A percentile compares a stretch with the other conserved stretches of the same genome.
Evolutionary conservation across 2,113 vertebrate species (phyloP).

Genomic region (Eubucco bourcierii): DNA sequence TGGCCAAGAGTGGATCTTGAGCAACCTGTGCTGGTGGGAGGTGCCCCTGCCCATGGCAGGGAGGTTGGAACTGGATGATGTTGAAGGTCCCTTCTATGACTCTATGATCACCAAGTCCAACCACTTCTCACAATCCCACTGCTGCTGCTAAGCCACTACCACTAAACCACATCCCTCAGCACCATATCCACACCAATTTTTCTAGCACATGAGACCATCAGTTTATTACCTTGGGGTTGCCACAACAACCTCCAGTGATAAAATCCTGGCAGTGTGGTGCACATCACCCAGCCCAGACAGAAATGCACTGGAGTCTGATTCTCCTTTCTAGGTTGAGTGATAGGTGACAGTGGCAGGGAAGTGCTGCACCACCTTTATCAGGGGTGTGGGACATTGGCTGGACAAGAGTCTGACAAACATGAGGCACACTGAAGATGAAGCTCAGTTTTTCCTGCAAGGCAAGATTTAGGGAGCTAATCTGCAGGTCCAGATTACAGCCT

Average conservation of each 20-base stretch:
- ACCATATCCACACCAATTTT: not conserved
- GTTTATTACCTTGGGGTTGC: not conserved
- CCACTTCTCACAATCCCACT: no score
- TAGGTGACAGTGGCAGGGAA: not conserved
- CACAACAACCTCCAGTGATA: not conserved
- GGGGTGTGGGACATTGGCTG: accelerated
- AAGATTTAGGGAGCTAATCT: not conserved
- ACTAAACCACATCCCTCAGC: no score
- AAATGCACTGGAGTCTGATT: not conserved
- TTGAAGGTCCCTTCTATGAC: no score
- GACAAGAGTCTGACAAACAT: not conserved
- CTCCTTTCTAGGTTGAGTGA: not conserved
- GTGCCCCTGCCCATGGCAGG: no score
- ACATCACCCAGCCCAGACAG: not conserved
- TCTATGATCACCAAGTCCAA: no score
- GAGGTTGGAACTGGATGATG: no score
- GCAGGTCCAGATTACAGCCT: not conserved
- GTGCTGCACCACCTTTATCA: not conserved
- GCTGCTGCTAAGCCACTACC: no score
- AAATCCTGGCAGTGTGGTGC: not conserved
- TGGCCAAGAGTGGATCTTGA: no score
- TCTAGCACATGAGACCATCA: not conserved
- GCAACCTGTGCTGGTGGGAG: no score
- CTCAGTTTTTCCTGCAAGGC: not conserved
- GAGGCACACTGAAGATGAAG: not conserved